A percentile compares a stretch with the other conserved stretches of the same genome.
Conservation (phyloP, 2,797 vertebrate species). For the Pipistrellus pygmaeus region DNA sequence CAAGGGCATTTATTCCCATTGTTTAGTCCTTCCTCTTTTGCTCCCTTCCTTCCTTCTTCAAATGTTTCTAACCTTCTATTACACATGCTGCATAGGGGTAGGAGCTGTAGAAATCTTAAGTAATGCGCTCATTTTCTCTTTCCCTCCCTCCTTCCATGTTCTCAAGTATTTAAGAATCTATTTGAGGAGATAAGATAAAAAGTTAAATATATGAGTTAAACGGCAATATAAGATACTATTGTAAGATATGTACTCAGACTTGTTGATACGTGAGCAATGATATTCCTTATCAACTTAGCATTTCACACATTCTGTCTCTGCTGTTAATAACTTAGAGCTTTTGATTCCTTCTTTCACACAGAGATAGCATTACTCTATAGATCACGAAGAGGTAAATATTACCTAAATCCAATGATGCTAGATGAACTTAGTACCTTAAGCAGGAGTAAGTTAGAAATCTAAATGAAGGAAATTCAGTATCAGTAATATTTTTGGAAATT, state of each 20-base stretch:
- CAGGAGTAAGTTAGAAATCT: neutral
- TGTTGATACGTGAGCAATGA: neutral
- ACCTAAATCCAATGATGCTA: neutral
- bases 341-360: neutral
- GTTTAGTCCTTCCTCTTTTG: neutral
- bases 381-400: slow-evolving; percentile 36
- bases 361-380: slow-evolving; percentile 4
- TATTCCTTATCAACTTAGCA: neutral
- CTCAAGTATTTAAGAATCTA: slow-evolving; percentile 19
- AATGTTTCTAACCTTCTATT: neutral
- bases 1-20: neutral
- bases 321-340: slow-evolving; percentile 38
- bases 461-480: slow-evolving; percentile 10
- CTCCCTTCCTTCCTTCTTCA: neutral
- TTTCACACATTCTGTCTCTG: neutral
- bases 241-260: neutral
- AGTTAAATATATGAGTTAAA: neutral
- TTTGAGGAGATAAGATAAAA: neutral
- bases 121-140: neutral
- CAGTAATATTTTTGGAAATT: slow-evolving; percentile 14
- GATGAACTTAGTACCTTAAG: neutral
- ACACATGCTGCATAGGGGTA: neutral
- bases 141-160: neutral
- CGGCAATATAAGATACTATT: neutral
- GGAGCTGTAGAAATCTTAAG: neutral